Evolutionary conservation across 2,113 vertebrate genomes (phyloP).

Genomic region (Clupea harengus): DNA sequence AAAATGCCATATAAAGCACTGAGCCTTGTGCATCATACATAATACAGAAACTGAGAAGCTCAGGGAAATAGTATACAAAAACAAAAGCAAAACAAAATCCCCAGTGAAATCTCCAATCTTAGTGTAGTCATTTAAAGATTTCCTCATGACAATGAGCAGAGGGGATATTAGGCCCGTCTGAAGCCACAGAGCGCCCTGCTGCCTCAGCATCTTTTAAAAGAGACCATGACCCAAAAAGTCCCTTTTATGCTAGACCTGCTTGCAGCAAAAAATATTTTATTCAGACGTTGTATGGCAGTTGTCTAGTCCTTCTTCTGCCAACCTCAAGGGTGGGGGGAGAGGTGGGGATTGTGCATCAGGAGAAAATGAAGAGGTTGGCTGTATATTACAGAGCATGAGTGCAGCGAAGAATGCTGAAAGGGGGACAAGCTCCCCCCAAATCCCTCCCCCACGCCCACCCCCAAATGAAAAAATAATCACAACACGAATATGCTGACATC

Average conservation of each 20-base stretch:
- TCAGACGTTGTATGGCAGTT: conserved; percentile 58
- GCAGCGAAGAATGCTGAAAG: not conserved
- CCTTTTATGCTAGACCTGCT: conserved; percentile 49
- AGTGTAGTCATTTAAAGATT: not conserved
- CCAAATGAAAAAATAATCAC: conserved; percentile 4
- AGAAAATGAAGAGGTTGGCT: not conserved
- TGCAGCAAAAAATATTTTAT: conserved; percentile 60
- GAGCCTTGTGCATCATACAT: not conserved
- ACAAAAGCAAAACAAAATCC: not conserved
- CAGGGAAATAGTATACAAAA: not conserved
- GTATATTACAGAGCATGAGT: not conserved
- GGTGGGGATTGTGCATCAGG: not conserved
- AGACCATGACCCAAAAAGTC: conserved; percentile 53
- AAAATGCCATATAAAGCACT: not conserved
- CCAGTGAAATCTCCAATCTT: not conserved
- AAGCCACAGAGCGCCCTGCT: not conserved
- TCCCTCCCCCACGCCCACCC: not conserved
- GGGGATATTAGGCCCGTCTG: not conserved
- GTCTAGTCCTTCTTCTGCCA: conserved; percentile 47
- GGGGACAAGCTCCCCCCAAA: not conserved
- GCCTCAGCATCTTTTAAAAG: not conserved
- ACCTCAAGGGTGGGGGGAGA: not conserved
- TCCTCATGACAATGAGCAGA: not conserved
- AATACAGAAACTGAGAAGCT: not conserved
- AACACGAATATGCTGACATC: not conserved